Evolutionary conservation across 2,797 vertebrate species (phyloP), one percentile per base, ranked within the genome.

Genomic region (Bovichtus variegatus): DNA sequence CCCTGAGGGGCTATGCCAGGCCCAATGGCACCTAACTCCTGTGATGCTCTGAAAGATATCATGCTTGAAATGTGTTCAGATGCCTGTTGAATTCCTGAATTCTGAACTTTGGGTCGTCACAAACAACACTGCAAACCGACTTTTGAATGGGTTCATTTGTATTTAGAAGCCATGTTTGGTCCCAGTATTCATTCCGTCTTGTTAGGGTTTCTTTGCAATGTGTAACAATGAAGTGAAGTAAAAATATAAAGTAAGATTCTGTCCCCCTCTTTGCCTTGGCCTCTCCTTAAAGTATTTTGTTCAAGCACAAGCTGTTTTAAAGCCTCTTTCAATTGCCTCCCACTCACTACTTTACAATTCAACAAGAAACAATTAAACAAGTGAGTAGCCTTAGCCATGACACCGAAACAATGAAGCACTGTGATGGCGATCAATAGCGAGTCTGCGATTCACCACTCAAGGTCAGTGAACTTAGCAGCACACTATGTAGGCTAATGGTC

Each of bases 401-500:
- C 89, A 87, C 60, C 10, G 34, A 84, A 90, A 90, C 86, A 91
- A 84, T 74, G 81, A 76, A 80, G 72, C 51, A 57, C 80, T 80
- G 78, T 54, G 84, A 87, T 90, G 87, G 86, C 83, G 76, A 94
- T 93, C 92, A 89, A 93, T 91, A 92, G 74, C 36, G n/a, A 82
- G 81, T 89, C 85, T 91, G 85, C 71, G 59, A 91, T 88, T 89
- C 90, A 88, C 83, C 77, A 71, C 81, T 85, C 49, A 71, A 83
- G 92, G 91, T 92, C 86, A 54, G 78, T 76, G 87, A 90, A 89
- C 91, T 82, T 70, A 16, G 79, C 83, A 82, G 74, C 67, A 57
- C 68, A 76, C 65, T 80, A 67, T 71, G 78, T 82, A 95, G 95
- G 96, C 94, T 96, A 96, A 95, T 95, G 93, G 96, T 96, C 90